Conservation (phyloP, 2,797 vertebrate species). For the Sebastolobus altivelis region DNA sequence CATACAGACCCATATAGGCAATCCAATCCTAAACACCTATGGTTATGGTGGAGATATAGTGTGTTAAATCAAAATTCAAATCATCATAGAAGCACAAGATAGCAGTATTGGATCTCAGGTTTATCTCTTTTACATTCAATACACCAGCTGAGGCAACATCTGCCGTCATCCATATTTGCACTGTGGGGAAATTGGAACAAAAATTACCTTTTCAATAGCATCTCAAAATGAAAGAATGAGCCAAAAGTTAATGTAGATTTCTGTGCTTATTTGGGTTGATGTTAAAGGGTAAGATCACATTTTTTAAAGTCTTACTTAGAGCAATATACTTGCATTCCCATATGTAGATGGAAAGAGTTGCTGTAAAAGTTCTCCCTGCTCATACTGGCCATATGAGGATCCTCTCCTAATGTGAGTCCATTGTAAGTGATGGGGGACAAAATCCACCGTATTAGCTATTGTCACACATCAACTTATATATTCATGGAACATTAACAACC, state of each 20-base stretch:
- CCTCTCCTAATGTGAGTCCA: not conserved
- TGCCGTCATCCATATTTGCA: constrained; percentile 11
- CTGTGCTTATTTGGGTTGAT: not conserved
- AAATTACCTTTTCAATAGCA: constrained; percentile 3
- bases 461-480: not conserved
- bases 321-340: not conserved
- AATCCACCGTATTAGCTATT: not conserved
- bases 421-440: not conserved
- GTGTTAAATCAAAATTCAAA: constrained; percentile 23
- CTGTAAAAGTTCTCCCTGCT: not conserved
- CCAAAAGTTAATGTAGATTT: not conserved
- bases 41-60: not conserved
- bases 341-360: not conserved
- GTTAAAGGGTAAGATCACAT: not conserved
- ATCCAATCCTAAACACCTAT: not conserved
- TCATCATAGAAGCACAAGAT: not conserved
- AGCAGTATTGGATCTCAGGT: constrained; percentile 2
- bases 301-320: too few species aligned
- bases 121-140: constrained; percentile 11
- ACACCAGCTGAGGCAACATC: constrained; percentile 30
- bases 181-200: not conserved
- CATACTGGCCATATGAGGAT: not conserved
- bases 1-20: not conserved
- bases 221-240: constrained; percentile 14
- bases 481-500: constrained; percentile 4